Base-by-base conservation (phyloP, 2,888 invertebrate genomes). In the Thyatira batis region DNA sequence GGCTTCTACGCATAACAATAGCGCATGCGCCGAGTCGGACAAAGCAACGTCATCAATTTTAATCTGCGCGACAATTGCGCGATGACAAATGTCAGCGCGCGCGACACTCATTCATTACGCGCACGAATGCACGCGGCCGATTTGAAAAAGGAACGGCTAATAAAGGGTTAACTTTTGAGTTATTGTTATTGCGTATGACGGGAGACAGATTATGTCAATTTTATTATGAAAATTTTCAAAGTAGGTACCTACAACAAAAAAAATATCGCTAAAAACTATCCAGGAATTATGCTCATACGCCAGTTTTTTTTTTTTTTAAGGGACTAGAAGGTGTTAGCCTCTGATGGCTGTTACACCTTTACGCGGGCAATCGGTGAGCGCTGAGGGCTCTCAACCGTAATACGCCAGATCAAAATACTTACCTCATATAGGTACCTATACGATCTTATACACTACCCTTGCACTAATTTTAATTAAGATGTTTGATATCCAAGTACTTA, bases 11-110 rank as follows among this genome's bases (percentile, higher is more conserved):
- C 59, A 61, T 65, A 73, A 88, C 83, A 89, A 85, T 78, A 71
- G 81, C 70, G 72, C 80, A 73, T 78, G 85, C 82, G 85, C 76
- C 63, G 69, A 73, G 61, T 74, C 69, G 78, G 80, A 88, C 89
- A 89, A 91, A 86, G 87, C 84, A 80, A 84, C 86, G 89, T 92
- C 92, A 91, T 92, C 91, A 92, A 91, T 92, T 91, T 91, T 91
- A 92, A 92, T 92, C 91, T 87, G 84, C 67, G 81, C 87, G 87
- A 90, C 91, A 90, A 91, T 91, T 89, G 91, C 87, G 77, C 90
- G 89, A 87, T 90, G 92, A 91, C 91, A 91, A 91, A 92, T 90
- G 90, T 91, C 91, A 91, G 69, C 81, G 69, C 74, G 76, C 63
- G 83, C 84, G 83, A 80, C 84, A 85, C 85, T 85, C 89, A 90